These are phyloP conservation scores for Eulemur macaco DNA, from an alignment of 2,113 vertebrate species.

Conservation along the genomic window DNA sequence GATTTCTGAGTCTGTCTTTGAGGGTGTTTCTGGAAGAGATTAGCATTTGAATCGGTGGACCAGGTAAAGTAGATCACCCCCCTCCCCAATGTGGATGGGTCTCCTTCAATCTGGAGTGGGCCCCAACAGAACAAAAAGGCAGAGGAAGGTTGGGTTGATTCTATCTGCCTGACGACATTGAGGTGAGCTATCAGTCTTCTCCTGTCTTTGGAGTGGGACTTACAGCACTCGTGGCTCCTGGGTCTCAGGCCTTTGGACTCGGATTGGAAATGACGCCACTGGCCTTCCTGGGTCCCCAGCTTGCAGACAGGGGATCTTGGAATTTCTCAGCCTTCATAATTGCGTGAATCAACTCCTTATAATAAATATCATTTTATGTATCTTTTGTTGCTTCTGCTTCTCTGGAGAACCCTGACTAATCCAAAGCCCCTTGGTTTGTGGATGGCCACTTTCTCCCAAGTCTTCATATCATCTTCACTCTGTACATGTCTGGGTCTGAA, in stretches of 20 bases:
- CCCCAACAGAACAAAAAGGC: background rate
- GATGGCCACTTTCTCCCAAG: background rate
- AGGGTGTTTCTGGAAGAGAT: background rate
- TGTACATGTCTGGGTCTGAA: background rate
- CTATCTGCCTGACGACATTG: background rate
- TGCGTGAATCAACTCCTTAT: background rate
- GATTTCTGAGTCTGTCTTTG: background rate
- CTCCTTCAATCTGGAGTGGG: background rate
- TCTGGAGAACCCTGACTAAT: background rate
- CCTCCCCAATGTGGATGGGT: background rate
- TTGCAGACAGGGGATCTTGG: background rate
- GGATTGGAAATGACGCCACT: background rate
- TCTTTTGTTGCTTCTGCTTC: background rate
- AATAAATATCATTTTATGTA: background rate
- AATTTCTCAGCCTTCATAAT: background rate
- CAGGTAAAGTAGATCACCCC: background rate
- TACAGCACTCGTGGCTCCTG: fast-evolving
- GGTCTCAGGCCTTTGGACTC: background rate
- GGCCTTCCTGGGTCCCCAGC: background rate
- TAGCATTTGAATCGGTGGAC: background rate
- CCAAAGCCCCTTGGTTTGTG: background rate
- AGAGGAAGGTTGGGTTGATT: background rate
- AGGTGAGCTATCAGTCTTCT: background rate
- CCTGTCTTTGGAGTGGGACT: background rate
- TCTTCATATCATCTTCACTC: background rate